Conservation (phyloP, 1,140 invertebrate genomes). For the Neodiprion virginianus region DNA sequence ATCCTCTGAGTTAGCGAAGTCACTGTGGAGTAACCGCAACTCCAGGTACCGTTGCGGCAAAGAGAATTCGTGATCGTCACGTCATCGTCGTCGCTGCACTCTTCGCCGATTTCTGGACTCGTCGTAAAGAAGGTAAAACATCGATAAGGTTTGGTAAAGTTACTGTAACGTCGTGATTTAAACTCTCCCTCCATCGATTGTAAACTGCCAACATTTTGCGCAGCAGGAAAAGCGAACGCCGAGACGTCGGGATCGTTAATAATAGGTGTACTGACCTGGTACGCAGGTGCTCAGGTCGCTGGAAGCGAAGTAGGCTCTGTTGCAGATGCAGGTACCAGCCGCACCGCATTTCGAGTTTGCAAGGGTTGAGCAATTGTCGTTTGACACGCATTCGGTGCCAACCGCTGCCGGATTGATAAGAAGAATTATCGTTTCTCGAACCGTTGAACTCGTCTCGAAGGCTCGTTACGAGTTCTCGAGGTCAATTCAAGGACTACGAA, state of each 20-base stretch:
- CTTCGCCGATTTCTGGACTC: conserved; percentile 40
- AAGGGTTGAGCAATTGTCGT: conserved; percentile 20
- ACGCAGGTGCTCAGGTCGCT: conserved; percentile 21
- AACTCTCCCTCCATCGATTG: neutral
- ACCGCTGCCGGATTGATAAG: conserved; percentile 14
- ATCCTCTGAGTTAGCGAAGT: conserved; percentile 29
- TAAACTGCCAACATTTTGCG: no score
- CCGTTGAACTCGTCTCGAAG: neutral
- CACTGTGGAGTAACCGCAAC: conserved; percentile 29
- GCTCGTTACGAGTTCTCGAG: neutral
- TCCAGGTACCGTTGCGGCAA: conserved; percentile 36
- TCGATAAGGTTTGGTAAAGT: neutral
- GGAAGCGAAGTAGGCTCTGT: conserved; percentile 30
- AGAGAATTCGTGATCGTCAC: conserved; percentile 25
- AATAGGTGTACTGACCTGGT: conserved; percentile 32
- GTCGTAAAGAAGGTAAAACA: neutral
- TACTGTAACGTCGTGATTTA: neutral
- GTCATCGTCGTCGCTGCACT: conserved; percentile 22
- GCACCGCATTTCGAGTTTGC: conserved; percentile 22
- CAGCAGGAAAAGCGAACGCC: no score
- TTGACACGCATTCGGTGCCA: conserved; percentile 23
- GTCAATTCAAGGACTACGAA: neutral
- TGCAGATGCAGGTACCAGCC: conserved; percentile 34
- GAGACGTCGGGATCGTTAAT: neutral
- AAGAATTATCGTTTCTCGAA: neutral